Base-by-base conservation (phyloP, 2,888 invertebrate species). In the Drosophila kanekoi region DNA sequence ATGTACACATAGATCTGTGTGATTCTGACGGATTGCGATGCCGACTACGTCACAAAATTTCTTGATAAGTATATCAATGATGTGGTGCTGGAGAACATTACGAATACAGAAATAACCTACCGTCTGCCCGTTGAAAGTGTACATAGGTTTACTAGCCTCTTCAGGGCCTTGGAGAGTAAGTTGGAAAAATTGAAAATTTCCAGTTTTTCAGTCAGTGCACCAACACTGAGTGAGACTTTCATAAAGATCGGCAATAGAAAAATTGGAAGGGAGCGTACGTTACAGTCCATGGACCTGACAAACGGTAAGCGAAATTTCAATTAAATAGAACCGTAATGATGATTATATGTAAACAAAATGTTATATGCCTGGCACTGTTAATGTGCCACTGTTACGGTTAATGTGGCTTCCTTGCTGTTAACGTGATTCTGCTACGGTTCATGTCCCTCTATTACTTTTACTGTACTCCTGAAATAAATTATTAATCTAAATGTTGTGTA, bases 161-260 rank as follows among this genome's bases (percentile, higher is more conserved):
- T 97, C 53, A 92, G 91, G 23, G 94, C 95, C 51, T 91, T 97
- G 37, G 96, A 97, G 89, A 86, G 85, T 0, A 93, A 94, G 44
- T 92, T 93, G 35, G 87, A 91, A 0, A 87, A 87, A 1, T 93
- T 97, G 23, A 94, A 94, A 11, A 94, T 96, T 53, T 93, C 93
- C 63, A 96, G 96, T 89, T 97, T 96, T 90, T 96, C 97, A 4
- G 94, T 97, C 16, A 94, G 95, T 8, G 94, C 97, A 5, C 97
- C 97, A 0, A 96, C 97, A 0, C 93, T 97, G 92, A 97, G 97
- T 92, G 97, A 97, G 92, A 97, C 97, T 0, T 96, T 97, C 89
- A 94, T 96, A 93, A 95, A 94, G 8, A 93, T 94, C 9, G 94
- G 93, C 3, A 91, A 93, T 1, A 93, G 94, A 58, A 53, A 57